phyloP scores from a whole-genome alignment of 2,888 invertebrate species.

The Stramonita haemastoma region DNA sequence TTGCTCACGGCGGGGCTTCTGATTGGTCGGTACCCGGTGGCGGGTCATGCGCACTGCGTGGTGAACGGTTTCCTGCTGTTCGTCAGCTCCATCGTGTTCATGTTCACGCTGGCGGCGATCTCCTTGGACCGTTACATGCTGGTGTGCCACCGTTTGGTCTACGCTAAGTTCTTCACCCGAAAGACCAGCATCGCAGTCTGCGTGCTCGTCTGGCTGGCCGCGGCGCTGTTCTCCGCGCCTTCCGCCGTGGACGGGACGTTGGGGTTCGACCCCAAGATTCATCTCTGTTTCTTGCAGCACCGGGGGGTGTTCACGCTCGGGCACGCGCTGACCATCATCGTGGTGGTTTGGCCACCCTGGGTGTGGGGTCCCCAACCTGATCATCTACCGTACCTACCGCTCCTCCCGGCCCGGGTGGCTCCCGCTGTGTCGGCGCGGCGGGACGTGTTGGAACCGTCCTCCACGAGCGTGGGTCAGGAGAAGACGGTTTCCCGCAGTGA shows the following conservation, averaged over 20 bases:
- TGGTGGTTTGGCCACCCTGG: neutral
- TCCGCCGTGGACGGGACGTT: neutral
- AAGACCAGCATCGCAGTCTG: neutral
- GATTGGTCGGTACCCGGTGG: conserved; percentile 23
- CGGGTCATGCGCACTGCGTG: conserved; percentile 27
- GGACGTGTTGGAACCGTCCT: neutral
- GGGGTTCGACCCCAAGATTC: conserved; percentile 16
- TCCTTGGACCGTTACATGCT: conserved; percentile 33
- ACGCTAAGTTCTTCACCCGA: neutral
- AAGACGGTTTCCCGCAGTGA: neutral
- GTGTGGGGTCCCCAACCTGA: neutral
- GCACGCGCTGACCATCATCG: neutral
- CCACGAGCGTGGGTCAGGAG: neutral
- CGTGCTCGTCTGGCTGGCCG: neutral
- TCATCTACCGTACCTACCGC: conserved; percentile 20
- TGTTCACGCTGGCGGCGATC: conserved; percentile 38
- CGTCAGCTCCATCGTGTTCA: conserved; percentile 20
- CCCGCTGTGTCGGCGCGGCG: neutral
- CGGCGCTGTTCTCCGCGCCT: neutral
- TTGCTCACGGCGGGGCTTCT: neutral
- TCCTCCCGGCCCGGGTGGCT: neutral
- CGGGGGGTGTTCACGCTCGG: neutral
- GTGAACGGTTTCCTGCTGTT: conserved; percentile 33
- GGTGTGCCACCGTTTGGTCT: neutral
- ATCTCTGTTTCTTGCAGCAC: conserved; percentile 17